Percentiles rank a stretch among this genome's conserved stretches.
Conservation (phyloP, 2,888 invertebrate species). For the Callinectes sapidus region DNA sequence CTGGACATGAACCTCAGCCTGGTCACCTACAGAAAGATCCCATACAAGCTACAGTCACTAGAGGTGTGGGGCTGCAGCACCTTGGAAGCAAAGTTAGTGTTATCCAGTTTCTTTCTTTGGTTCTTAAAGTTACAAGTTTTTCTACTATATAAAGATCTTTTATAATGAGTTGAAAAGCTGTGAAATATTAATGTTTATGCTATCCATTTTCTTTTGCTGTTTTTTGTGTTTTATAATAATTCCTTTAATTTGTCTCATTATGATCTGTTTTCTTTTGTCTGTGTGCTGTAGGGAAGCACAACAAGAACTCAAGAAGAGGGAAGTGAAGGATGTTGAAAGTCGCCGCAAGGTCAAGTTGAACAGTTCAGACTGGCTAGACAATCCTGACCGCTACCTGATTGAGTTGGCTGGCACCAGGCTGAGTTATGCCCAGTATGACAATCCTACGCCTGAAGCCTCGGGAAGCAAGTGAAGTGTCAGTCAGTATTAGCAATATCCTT, state of each 20-base stretch:
- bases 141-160: background rate
- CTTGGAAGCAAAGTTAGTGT: slow-evolving; percentile 79
- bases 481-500: background rate
- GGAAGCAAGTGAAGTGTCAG: slow-evolving; percentile 12
- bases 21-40: slow-evolving; percentile 82
- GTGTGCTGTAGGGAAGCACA: slow-evolving; percentile 83
- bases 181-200: background rate
- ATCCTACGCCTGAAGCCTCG: slow-evolving; percentile 38
- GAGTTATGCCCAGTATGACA: slow-evolving; percentile 70
- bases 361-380: slow-evolving; percentile 94
- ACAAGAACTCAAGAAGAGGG: slow-evolving; percentile 92
- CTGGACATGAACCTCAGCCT: slow-evolving; percentile 86
- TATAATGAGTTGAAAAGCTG: background rate
- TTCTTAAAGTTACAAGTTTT: background rate
- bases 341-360: slow-evolving; percentile 90
- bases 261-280: slow-evolving; percentile 55
- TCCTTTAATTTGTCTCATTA: background rate
- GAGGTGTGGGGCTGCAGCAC: slow-evolving; percentile 94
- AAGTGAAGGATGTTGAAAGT: slow-evolving; percentile 90
- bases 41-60: slow-evolving; percentile 81
- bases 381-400: slow-evolving; percentile 93
- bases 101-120: background rate
- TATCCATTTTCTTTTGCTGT: too few relatives aligned
- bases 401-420: slow-evolving; percentile 77
- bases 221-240: too few relatives aligned